Conservation (phyloP, 2,888 invertebrate species). For the Phymatocera aterrima region DNA sequence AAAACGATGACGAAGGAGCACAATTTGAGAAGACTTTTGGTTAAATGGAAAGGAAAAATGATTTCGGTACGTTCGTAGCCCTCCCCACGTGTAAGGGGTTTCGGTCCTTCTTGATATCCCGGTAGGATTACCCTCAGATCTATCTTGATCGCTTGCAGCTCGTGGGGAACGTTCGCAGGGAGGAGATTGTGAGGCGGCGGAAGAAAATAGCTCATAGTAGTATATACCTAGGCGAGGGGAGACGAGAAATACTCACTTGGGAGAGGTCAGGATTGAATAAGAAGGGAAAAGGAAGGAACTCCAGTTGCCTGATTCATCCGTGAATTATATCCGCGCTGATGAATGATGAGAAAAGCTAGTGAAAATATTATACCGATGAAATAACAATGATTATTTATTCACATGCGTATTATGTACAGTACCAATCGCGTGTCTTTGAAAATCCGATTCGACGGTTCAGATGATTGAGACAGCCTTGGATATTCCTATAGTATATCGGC, state of each 20-base stretch:
- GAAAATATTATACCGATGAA: not conserved
- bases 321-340: not conserved
- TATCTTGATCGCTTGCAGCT: conserved; percentile 39
- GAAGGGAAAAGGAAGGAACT: not conserved
- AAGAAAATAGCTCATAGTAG: conserved; percentile 5
- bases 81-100: conserved; percentile 2
- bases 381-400: not conserved
- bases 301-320: not conserved
- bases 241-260: conserved; percentile 27
- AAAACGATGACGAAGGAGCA: not conserved
- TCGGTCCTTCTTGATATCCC: not conserved
- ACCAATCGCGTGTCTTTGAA: not conserved
- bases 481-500: not conserved
- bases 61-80: not conserved
- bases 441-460: not conserved
- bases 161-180: conserved; percentile 5
- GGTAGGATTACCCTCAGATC: conserved; percentile 38
- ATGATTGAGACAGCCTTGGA: conserved; percentile 15
- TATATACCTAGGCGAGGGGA: conserved; percentile 39
- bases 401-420: not conserved
- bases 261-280: conserved; percentile 38
- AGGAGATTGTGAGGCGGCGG: conserved; percentile 5
- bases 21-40: not conserved
- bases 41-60: not conserved
- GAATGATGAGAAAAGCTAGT: not conserved